Evolutionary conservation across 1,140 invertebrate species (phyloP).

Genomic region (Solenopsis invicta): DNA sequence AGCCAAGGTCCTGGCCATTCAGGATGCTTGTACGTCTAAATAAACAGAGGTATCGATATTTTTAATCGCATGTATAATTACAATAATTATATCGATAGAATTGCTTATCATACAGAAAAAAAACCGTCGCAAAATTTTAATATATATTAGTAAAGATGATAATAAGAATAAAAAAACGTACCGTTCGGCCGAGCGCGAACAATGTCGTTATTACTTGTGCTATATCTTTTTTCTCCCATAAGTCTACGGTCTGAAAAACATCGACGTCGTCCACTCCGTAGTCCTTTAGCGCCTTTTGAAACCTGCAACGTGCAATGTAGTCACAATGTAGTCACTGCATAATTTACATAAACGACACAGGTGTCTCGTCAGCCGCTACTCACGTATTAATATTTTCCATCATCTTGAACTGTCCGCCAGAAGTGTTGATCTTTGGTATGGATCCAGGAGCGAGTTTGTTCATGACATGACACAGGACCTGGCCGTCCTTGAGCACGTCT

Average conservation of each 20-base stretch:
- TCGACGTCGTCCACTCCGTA: slow-evolving; percentile 97
- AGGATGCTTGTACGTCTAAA: slow-evolving; percentile 94
- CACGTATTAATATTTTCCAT: slow-evolving; percentile 97
- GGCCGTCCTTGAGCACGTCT: slow-evolving; percentile 93
- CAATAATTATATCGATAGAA: neutral
- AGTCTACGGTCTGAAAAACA: slow-evolving; percentile 97
- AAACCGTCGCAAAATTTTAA: neutral
- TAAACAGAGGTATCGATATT: slow-evolving; percentile 58
- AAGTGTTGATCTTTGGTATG: slow-evolving; percentile 94
- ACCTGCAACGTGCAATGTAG: slow-evolving; percentile 87
- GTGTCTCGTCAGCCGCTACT: slow-evolving; percentile 80
- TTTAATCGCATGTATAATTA: neutral
- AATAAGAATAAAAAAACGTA: slow-evolving; percentile 85
- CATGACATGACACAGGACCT: slow-evolving; percentile 94
- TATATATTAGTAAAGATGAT: slow-evolving; percentile 14
- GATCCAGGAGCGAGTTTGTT: slow-evolving; percentile 94
- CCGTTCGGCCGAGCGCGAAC: slow-evolving; percentile 95
- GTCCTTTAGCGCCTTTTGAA: slow-evolving; percentile 94
- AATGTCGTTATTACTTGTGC: slow-evolving; percentile 95
- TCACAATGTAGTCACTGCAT: too few species aligned
- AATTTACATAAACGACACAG: neutral
- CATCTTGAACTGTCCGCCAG: slow-evolving; percentile 96
- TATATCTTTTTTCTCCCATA: slow-evolving; percentile 98
- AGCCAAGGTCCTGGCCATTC: slow-evolving; percentile 95
- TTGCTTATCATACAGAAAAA: neutral